Evolutionary conservation across 35 echinoderm and acorn worm species (phyloP).

Genomic region (Apostichopus californicus): DNA sequence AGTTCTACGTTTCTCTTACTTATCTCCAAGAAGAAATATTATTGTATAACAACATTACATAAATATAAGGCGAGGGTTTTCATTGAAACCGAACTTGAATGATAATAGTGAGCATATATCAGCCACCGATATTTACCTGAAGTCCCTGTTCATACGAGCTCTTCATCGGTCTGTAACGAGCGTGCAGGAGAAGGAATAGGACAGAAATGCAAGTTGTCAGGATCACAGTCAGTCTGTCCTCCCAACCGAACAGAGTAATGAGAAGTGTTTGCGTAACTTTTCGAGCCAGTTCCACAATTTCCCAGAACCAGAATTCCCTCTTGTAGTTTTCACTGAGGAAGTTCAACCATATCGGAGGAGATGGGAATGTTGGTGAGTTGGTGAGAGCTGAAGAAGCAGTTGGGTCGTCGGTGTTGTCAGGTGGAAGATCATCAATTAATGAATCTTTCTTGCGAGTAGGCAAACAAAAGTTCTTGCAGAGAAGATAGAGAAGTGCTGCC

Average conservation of each 20-base stretch:
- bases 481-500: slow-evolving; percentile 1
- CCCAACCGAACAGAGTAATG: slow-evolving; percentile 45
- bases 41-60: too few species aligned
- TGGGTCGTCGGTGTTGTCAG: background rate
- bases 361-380: background rate
- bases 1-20: too few species aligned
- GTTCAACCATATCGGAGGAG: background rate
- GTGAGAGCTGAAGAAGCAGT: background rate
- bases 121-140: slow-evolving; percentile 35
- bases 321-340: slow-evolving; percentile 79
- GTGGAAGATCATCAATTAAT: background rate
- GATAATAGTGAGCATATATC: too few species aligned
- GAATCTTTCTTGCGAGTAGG: background rate
- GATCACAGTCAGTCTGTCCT: slow-evolving; percentile 24
- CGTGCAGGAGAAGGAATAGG: slow-evolving; percentile 40
- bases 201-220: slow-evolving; percentile 44
- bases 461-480: background rate
- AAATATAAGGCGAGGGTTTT: too few species aligned
- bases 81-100: too few species aligned
- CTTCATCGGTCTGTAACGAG: slow-evolving; percentile 46
- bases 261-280: slow-evolving; percentile 59
- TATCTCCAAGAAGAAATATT: too few species aligned
- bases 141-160: slow-evolving; percentile 37
- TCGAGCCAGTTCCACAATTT: slow-evolving; percentile 61
- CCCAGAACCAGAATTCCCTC: slow-evolving; percentile 68